Evolutionary conservation across 2,888 invertebrate genomes (phyloP), one percentile per base, ranked within the genome.

Genomic region (Anthophora plumipes): DNA sequence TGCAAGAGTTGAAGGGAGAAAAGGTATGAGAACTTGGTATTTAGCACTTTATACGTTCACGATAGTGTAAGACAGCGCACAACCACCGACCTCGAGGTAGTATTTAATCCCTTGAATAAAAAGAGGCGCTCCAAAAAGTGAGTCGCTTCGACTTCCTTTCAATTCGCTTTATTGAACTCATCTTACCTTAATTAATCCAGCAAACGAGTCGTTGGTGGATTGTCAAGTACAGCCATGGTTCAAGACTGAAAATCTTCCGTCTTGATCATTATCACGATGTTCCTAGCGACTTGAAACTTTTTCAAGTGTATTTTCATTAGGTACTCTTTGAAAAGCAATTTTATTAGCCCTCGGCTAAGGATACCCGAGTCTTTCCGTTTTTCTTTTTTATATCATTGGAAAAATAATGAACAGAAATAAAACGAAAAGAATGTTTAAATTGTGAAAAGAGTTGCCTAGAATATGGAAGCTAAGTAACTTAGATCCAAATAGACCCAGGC

Each of bases 1-100:
- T 37, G 31, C n/a, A n/a, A 68, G 68, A 54, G 55, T 1, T 12
- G 31, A 14, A 14, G 1, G 41, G n/a, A 25, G 46, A 20, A 14
- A 14, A 5, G 11, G 57, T 0, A 2, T 22, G 72, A 37, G 78
- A 77, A 83, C 76, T 87, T 76, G 84, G 79, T 81, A 84, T 87
- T 87, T 87, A 80, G 79, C 77, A 82, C 85, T 84, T 84, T 87
- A 87, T 87, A 81, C 57, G 76, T 39, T 25, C 39, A 60, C 68
- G 82, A 84, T 84, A 82, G 81, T 84, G 80, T 67, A 31, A 37
- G 70, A 67, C 63, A 60, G 52, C 25, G 46, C 46, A 64, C 66
- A 70, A 17, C n/a, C n/a, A 37, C 46, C 70, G 50, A 80, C 61
- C 48, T 12, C 1, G 12, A 6, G 14, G 54, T 68, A 9, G 71